These are phyloP conservation scores for Lithophane socia DNA, from an alignment of 2,888 invertebrate species.

Conservation along the genomic window DNA sequence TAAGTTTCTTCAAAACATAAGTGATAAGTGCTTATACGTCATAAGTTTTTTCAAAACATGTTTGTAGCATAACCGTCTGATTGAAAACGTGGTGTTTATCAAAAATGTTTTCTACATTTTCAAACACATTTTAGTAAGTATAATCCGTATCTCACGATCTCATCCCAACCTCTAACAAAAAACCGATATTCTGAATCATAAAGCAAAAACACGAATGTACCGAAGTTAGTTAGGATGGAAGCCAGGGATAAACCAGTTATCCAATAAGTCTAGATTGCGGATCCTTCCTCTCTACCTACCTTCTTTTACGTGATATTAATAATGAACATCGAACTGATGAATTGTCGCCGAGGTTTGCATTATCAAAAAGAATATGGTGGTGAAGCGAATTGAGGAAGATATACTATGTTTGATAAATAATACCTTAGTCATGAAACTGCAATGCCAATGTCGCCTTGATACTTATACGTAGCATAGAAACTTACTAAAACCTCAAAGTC, in stretches of 20 bases:
- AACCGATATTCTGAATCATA: slow-evolving; percentile 39
- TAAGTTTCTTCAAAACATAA: too few species aligned
- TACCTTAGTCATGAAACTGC: too few species aligned
- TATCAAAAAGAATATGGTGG: neutral
- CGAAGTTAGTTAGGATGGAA: slow-evolving; percentile 47
- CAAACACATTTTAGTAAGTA: neutral
- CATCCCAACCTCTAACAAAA: slow-evolving; percentile 14
- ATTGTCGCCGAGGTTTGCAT: neutral
- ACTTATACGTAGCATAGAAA: neutral
- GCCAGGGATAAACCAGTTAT: slow-evolving; percentile 53
- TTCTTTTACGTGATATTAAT: slow-evolving; percentile 34
- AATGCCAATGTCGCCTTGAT: neutral
- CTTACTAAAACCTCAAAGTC: neutral
- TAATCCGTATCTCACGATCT: neutral
- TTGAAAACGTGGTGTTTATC: too few species aligned
- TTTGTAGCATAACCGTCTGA: too few species aligned
- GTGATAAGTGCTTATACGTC: too few species aligned
- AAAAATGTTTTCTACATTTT: neutral
- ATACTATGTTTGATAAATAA: neutral
- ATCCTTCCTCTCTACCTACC: neutral
- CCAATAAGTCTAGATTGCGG: slow-evolving; percentile 42
- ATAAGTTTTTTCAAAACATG: too few species aligned
- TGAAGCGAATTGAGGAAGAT: neutral
- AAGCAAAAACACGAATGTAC: slow-evolving; percentile 29
- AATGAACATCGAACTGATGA: slow-evolving; percentile 13